phyloP scores from a whole-genome alignment of 2,888 invertebrate genomes.

The Melanostoma mellinum region DNA sequence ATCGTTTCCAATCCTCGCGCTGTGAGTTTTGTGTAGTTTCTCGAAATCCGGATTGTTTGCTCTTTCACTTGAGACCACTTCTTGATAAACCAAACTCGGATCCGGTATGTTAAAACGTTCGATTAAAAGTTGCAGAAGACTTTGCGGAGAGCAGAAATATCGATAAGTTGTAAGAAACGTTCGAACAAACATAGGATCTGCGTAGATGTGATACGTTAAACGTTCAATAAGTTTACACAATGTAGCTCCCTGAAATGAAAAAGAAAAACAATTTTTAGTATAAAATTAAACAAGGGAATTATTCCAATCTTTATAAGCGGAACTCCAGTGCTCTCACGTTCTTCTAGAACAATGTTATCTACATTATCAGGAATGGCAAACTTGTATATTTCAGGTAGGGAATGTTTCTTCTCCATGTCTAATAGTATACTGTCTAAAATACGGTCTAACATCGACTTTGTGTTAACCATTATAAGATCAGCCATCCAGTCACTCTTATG shows the following conservation, averaged over 20 bases:
- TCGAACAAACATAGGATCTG: conserved; percentile 97
- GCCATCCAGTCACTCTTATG: conserved; percentile 99
- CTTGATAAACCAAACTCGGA: conserved; percentile 90
- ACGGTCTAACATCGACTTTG: conserved; percentile 93
- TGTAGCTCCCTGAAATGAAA: conserved; percentile 89
- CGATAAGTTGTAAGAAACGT: conserved; percentile 97
- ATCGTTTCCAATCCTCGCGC: conserved; percentile 96
- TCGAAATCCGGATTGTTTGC: conserved; percentile 84
- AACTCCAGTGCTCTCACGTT: conserved; percentile 90
- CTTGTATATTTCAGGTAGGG: conserved; percentile 92
- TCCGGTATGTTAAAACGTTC: conserved; percentile 97
- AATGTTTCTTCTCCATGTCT: conserved; percentile 96
- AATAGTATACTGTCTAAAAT: conserved; percentile 92
- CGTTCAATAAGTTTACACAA: conserved; percentile 97
- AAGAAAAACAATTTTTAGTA: conserved; percentile 20
- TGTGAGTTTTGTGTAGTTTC: conserved; percentile 90
- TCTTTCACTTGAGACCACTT: conserved; percentile 80
- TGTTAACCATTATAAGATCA: conserved; percentile 97
- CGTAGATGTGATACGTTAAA: conserved; percentile 98
- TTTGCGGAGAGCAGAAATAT: conserved; percentile 91
- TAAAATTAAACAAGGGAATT: not conserved
- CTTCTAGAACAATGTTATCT: conserved; percentile 95
- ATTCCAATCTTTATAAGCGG: conserved; percentile 91
- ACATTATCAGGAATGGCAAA: conserved; percentile 96
- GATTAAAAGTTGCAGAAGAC: conserved; percentile 93